Base-by-base conservation (phyloP, 2,113 vertebrate species). In the Pterophyllum scalare region DNA sequence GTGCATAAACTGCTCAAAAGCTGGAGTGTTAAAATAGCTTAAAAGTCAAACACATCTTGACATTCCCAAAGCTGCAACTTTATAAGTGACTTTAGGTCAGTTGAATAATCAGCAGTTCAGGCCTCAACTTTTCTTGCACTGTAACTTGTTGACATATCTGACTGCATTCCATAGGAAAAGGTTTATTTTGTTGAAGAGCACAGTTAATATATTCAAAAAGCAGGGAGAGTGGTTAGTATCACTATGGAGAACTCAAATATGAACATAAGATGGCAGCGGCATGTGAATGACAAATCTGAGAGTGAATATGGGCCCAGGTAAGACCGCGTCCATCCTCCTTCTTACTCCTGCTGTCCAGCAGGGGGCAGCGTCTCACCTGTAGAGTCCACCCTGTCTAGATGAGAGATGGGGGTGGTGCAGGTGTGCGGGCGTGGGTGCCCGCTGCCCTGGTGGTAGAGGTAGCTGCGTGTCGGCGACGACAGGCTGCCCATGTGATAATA, bases 401-500 rank as follows among this genome's bases (percentile, higher is more conserved):
- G 97, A 95, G 97, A 97, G 96, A 97, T 92, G 94, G 97, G 96
- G 85, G 97, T 94, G 96, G 96, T 95, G 84, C 96, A 88, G 87
- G 96, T 92, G 91, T 98, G 97, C 14, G 97, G 95, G 96, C 92
- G 94, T 1, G 78, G 64, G 61, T 94, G 91, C 84, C 92, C 92
- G 20, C 91, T 95, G 95, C 96, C 95, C 90, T 97, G 96, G 91
- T 97, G 97, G 93, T 97, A 97, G 93, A 98, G 97, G 94, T 98
- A 98, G 95, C 97, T 96, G 97, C 97, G 97, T 79, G 97, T 97
- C 89, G 97, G 97, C 82, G 98, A 98, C 78, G 96, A 97, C 95
- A 98, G 96, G 97, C 97, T 98, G 97, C 97, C 95, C 94, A 94
- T 94, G 97, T 99, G 98, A 97, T 98, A 99, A 98, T 99, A 97